Base-by-base conservation (phyloP, 2,888 invertebrate genomes). In the Linnaemya tessellans region DNA sequence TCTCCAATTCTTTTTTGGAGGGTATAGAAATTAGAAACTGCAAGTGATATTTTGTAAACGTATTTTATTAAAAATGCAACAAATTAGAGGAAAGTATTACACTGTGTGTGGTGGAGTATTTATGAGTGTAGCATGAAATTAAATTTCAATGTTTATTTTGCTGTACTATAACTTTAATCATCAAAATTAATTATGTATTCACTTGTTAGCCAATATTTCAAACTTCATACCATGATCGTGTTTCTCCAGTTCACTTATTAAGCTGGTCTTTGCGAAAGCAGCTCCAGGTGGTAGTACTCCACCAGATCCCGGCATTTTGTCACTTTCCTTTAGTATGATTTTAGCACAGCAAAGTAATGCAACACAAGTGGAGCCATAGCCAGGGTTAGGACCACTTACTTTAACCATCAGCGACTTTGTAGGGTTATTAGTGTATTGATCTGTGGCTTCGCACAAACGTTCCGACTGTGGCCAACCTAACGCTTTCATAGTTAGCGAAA, bases 241-340 rank as follows among this genome's bases (percentile, higher is more conserved):
- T 68, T 96, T 94, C 79, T 94, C 94, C 22, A 99, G 93, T 86
- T 96, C 94, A 43, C 96, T 94, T 84, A 98, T 94, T 25, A 98
- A 93, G 35, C 94, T 94, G 0, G 98, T 98, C 87, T 97, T 95
- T 0, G 94, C 94, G 93, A 98, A 99, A 0, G 97, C 98, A 13
- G 95, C 95, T 1, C 96, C 98, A 0, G 98, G 97, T 0, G 98
- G 94, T 80, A 96, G 93, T 1, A 98, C 98, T 13, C 98, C 98
- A 46, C 97, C 97, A 11, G 97, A 97, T 65, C 93, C 91, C 0
- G 98, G 98, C 94, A 98, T 94, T 89, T 96, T 96, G 75, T 95
- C 94, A 46, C 93, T 93, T 90, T 98, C 97, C 22, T 94, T 94
- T 13, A 98, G 93, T 68, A 98, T 92, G 0, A 95, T 96, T 80